Base-by-base conservation (phyloP, 2,113 vertebrate species). In the Lophotis ruficrista region DNA sequence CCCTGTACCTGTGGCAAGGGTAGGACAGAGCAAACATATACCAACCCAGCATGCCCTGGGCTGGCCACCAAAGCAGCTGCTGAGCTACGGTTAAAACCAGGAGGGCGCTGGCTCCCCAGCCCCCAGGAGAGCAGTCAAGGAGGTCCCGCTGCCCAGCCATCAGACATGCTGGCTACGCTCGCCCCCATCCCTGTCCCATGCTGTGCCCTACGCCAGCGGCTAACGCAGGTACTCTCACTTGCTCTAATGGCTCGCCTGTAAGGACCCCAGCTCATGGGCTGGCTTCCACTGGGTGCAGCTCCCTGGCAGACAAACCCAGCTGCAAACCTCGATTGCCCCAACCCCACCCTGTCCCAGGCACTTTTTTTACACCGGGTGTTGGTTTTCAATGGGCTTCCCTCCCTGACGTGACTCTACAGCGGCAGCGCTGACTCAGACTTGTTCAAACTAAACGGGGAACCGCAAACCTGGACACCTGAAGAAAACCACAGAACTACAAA, bases 61-160 rank as follows among this genome's bases (percentile, higher is more conserved):
- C 17, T 50, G 15, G 38, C 33, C 47, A n/a, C 25, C 1, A 0
- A 72, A 72, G 43, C 8, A 73, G 60, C 30, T 69, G 66, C 37
- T 30, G 50, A 90, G 65, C 83, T 70, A 41, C 2, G 4, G 23
- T 24, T 69, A 79, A 61, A 71, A 51, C 51, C 35, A 54, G 28
- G 57, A 71, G 33, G 12, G 16, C 17, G 15, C 18, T 22, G 60
- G 48, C 20, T 66, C 14, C 24, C 17, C 31, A 81, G 13, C 5
- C 10, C 17, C 24, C 0, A 0, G 68, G 21, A 48, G 19, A 60
- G 51, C 5, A 4, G 12, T 0, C 0, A 22, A 68, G 47, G 31
- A 71, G 37, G 7, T 64, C 43, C 23, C 0, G 1, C 10, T 17
- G 27, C 45, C 23, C 64, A 66, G 30, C 6, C 45, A 62, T 37